phyloP scores from a whole-genome alignment of 1,140 invertebrate genomes.

The Diploscapter pachys region DNA sequence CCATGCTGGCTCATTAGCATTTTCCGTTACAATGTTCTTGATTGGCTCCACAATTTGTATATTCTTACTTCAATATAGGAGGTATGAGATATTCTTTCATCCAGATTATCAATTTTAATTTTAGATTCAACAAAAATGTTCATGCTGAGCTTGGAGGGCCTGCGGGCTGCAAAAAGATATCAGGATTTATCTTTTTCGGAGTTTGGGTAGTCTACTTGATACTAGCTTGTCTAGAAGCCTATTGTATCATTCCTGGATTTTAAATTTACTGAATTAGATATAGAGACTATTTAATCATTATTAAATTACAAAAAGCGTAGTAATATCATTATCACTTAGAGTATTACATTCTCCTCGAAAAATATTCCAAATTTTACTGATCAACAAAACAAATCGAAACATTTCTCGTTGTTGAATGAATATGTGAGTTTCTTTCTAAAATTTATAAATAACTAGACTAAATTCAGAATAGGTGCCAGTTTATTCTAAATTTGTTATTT shows the following conservation, averaged over 20 bases:
- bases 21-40: conserved; percentile 66
- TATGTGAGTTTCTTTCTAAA: no score
- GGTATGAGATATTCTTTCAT: conserved; percentile 21
- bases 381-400: no score
- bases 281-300: no score
- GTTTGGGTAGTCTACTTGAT: conserved; percentile 67
- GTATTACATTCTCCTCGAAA: no score
- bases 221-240: conserved; percentile 46
- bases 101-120: neutral
- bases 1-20: conserved; percentile 62
- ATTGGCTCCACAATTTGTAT: conserved; percentile 62
- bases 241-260: conserved; percentile 47
- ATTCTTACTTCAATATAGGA: conserved; percentile 65
- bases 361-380: no score
- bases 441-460: no score
- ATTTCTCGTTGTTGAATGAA: no score
- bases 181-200: conserved; percentile 73
- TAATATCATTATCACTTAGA: no score
- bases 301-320: no score
- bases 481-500: no score
- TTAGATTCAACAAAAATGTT: conserved; percentile 61
- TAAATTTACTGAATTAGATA: conserved; percentile 1
- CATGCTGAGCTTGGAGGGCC: conserved; percentile 97
- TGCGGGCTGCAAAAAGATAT: conserved; percentile 70
- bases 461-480: no score